Percentiles rank a stretch among this genome's conserved stretches.
phyloP scores from a whole-genome alignment of 2,113 vertebrate species.

The Actenoides hombroni region DNA sequence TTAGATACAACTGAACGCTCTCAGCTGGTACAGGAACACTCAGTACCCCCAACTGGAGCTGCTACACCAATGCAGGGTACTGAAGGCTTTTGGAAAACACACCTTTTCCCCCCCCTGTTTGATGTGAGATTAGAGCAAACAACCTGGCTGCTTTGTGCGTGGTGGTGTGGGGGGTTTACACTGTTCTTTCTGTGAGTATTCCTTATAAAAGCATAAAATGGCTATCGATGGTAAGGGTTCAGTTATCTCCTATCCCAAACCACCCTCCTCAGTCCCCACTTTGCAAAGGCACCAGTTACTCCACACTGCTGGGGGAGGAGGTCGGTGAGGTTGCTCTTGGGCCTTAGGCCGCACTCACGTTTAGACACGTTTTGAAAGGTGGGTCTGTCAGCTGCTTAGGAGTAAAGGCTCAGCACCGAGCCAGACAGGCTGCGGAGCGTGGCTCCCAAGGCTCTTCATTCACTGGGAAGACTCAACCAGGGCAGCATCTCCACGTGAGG shows the following conservation, averaged over 20 bases:
- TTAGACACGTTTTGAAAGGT: neutral
- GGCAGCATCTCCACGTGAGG: fast-evolving
- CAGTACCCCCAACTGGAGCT: neutral
- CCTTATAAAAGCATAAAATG: neutral
- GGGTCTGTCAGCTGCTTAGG: neutral
- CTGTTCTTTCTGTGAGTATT: neutral
- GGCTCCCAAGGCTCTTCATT: neutral
- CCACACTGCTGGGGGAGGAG: neutral
- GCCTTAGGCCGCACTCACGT: neutral
- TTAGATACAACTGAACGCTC: neutral
- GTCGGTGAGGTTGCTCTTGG: neutral
- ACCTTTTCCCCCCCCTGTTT: neutral
- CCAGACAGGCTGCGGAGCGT: neutral
- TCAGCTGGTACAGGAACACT: neutral
- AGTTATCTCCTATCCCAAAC: neutral
- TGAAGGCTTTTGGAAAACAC: neutral
- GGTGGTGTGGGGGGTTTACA: neutral
- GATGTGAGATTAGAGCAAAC: neutral
- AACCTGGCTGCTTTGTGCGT: neutral
- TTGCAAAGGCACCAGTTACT: neutral
- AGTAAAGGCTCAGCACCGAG: neutral
- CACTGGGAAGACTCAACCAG: neutral
- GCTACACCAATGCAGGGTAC: neutral
- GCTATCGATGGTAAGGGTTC: neutral
- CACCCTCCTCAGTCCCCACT: neutral